phyloP scores from a whole-genome alignment of 2,888 invertebrate genomes.

The Gortyna flavago region DNA sequence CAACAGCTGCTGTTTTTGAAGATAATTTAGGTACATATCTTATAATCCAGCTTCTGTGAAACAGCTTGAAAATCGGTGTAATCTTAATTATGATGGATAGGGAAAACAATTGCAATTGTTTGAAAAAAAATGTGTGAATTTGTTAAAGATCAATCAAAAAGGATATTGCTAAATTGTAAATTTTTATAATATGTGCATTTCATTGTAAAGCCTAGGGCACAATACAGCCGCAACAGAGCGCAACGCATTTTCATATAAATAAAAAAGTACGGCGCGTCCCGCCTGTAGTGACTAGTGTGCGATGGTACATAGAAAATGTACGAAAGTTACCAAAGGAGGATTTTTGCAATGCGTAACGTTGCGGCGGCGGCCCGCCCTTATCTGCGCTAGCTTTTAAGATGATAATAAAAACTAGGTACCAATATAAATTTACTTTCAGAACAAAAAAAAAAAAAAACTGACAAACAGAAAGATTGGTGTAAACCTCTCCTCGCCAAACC shows the following conservation, averaged over 20 bases:
- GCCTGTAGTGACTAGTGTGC: background rate
- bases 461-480: constrained; percentile 2
- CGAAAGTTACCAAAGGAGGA: background rate
- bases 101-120: background rate
- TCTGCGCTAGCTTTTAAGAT: background rate
- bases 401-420: too few species aligned
- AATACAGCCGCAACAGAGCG: background rate
- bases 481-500: constrained; percentile 42
- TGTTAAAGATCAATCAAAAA: background rate
- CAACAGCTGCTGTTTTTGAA: background rate
- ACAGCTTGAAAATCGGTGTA: background rate
- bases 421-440: constrained; percentile 35
- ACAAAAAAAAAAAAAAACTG: background rate
- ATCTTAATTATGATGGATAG: background rate
- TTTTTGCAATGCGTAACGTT: background rate
- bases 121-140: background rate
- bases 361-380: background rate
- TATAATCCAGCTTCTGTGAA: background rate
- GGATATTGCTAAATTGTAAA: background rate
- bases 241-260: background rate
- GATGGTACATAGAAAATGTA: background rate
- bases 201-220: background rate
- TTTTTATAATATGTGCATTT: background rate
- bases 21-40: background rate
- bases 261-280: background rate